These are phyloP conservation scores for Acanthornis magna DNA, from an alignment of 2,797 vertebrate species.

Conservation along the genomic window DNA sequence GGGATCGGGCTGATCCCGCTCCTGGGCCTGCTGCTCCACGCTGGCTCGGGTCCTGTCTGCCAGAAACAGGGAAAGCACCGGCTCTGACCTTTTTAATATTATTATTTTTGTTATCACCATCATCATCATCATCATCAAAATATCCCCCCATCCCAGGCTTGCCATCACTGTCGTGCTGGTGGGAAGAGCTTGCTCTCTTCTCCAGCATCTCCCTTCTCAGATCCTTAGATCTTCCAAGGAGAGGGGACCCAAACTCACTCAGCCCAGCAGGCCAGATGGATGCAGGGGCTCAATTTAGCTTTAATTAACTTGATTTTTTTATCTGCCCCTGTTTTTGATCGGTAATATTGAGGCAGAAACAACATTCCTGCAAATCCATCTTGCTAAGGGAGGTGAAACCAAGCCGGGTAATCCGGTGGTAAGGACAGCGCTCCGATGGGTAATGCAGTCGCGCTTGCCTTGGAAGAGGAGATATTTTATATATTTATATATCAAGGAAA, in stretches of 20 bases:
- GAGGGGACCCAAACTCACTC: background rate
- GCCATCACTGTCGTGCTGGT: rapidly evolving
- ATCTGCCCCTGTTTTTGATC: background rate
- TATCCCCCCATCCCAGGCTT: background rate
- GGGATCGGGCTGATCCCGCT: background rate
- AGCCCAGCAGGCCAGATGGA: background rate
- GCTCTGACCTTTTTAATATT: background rate
- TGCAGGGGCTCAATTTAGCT: background rate
- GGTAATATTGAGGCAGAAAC: background rate
- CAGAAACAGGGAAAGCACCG: background rate
- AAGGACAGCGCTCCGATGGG: background rate
- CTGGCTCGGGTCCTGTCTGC: background rate
- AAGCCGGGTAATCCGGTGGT: constrained; percentile 23
- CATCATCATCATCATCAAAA: background rate
- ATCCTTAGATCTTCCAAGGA: background rate
- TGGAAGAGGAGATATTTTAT: constrained; percentile 39
- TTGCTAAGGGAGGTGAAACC: constrained; percentile 49
- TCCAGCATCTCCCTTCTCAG: background rate
- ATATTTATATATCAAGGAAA: constrained; percentile 47
- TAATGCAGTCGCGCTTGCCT: background rate
- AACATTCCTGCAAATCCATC: constrained; percentile 22
- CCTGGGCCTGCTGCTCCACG: background rate
- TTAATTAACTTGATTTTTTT: background rate
- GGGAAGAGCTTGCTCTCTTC: background rate
- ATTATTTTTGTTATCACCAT: background rate